Evolutionary conservation across 2,113 vertebrate genomes (phyloP).

Genomic region (Mixornis gularis): DNA sequence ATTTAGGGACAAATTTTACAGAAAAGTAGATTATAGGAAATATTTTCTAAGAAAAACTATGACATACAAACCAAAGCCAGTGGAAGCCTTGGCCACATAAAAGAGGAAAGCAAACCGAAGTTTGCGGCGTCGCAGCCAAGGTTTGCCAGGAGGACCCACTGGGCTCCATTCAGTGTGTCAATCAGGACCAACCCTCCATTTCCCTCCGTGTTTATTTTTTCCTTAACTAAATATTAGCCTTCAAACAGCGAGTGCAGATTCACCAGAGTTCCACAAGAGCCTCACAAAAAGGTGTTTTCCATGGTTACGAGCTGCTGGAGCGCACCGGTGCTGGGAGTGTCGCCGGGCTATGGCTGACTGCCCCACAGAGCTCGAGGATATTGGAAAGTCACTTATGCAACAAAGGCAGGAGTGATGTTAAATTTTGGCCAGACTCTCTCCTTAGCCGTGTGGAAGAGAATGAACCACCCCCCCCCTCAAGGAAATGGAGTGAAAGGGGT

Average conservation of each 20-base stretch:
- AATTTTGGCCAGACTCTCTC: conserved; percentile 43
- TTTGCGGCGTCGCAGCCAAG: not conserved
- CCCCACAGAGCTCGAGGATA: conserved; percentile 13
- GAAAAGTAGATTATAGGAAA: conserved; percentile 1
- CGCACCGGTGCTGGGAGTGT: conserved; percentile 19
- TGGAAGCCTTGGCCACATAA: not conserved
- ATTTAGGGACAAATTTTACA: conserved; percentile 42
- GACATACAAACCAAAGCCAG: not conserved
- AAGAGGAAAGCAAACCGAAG: not conserved
- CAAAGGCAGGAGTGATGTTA: conserved; percentile 39
- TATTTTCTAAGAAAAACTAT: not conserved
- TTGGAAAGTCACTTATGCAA: conserved; percentile 42
- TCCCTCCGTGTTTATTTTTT: not conserved
- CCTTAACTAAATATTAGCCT: conserved; percentile 48
- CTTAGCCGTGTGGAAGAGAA: not conserved
- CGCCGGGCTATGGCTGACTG: conserved; percentile 23
- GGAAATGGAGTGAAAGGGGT: conserved; percentile 35
- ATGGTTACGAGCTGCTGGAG: conserved; percentile 34
- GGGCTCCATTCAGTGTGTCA: not conserved
- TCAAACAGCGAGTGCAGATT: conserved; percentile 14
- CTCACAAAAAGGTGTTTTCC: conserved; percentile 30
- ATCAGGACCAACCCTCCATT: not conserved
- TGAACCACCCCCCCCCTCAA: not conserved
- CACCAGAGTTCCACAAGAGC: conserved; percentile 37
- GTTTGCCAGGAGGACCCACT: not conserved